Base-by-base conservation (phyloP, 2,113 vertebrate genomes). In the Cyphotilapia sp. region DNA sequence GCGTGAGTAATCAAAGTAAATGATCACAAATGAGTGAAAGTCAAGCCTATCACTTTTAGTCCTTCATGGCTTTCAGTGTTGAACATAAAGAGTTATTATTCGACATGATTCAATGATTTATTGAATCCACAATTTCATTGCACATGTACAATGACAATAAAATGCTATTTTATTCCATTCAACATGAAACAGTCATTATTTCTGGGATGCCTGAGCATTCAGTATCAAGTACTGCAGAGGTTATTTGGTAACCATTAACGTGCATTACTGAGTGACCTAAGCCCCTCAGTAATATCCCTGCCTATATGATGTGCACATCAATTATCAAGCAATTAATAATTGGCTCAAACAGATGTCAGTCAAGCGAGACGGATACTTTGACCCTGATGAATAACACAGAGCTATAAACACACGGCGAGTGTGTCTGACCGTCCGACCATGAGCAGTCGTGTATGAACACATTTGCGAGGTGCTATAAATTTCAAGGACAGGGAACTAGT, bases 251-350 rank as follows among this genome's bases (percentile, higher is more conserved):
- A 85, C 93, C 85, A 80, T 88, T 88, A 85, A 49, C 51, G 59
- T 88, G 71, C 78, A 12, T 51, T 56, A 63, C 80, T 10, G 22
- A 35, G 16, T 57, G 82, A 91, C 90, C 82, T 71, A 0, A 85
- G 42, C 71, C 31, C 85, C 84, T 71, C 87, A 19, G 14, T 87
- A 38, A 83, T 86, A 87, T 71, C 53, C 49, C 40, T 14, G 17
- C 66, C 76, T 38, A 35, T 29, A 61, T 86, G 85, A 93, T 31
- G 80, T 87, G 31, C 85, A 51, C 90, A 95, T 92, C 78, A 90
- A 94, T 95, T 95, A 96, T 71, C 29, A 8, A 88, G 89, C 81
- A 76, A 83, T 95, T 94, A 93, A 93, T 95, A 91, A 90, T 85
- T 54, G 88, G 56, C 90, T 87, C 85, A 61, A 94, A 87, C 91